These are phyloP conservation scores for Acanthosepion pharaonis DNA, from an alignment of 2,888 invertebrate genomes.

Conservation along the genomic window DNA sequence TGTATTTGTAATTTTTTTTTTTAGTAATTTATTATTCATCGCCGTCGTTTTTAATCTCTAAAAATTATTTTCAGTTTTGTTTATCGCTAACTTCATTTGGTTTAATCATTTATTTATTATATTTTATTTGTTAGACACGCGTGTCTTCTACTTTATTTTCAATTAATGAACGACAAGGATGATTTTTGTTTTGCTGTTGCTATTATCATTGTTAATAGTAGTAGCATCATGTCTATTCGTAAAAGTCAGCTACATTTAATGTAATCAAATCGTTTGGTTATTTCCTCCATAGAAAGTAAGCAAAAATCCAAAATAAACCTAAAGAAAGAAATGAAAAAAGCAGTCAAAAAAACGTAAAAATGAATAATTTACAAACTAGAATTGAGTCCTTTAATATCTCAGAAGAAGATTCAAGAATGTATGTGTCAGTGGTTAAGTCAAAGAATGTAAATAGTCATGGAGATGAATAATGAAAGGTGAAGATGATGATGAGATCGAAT, in stretches of 20 bases:
- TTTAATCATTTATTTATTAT: background rate
- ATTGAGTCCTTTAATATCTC: no score
- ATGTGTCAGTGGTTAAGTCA: no score
- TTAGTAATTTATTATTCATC: background rate
- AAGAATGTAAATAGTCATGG: no score
- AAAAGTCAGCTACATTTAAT: background rate
- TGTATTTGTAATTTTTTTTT: background rate
- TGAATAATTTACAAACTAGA: no score
- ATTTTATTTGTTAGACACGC: background rate
- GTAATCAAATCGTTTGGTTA: background rate
- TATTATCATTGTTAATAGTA: background rate
- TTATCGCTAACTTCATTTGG: background rate
- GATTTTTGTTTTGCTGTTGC: no score
- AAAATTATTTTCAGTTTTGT: background rate
- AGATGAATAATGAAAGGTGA: no score
- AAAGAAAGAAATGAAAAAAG: no score
- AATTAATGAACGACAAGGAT: background rate
- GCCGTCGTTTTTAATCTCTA: background rate
- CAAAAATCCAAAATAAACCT: no score
- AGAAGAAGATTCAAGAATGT: no score
- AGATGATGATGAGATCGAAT: no score
- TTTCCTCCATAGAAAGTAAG: no score
- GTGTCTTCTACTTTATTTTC: background rate
- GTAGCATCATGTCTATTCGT: background rate
- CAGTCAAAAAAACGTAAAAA: no score